Percentiles rank a stretch among this genome's conserved stretches.
These are phyloP conservation scores for Drosophila sordidula DNA, from an alignment of 2,888 invertebrate genomes.

Conservation along the genomic window DNA sequence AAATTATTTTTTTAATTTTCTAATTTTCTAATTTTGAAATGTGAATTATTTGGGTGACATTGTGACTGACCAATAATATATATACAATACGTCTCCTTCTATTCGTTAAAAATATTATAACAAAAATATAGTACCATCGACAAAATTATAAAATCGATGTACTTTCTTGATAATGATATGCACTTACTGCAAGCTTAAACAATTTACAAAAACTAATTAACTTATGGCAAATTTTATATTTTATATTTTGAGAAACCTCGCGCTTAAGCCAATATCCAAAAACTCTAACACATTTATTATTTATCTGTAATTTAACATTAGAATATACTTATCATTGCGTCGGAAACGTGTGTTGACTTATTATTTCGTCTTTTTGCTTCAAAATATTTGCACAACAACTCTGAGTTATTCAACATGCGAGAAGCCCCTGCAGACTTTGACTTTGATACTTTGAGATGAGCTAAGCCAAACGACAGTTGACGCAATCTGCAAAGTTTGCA, in stretches of 20 bases:
- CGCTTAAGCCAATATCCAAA: slow-evolving; percentile 3
- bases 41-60: too few relatives aligned
- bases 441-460: slow-evolving; percentile 7
- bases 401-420: not conserved
- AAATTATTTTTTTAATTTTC: too few relatives aligned
- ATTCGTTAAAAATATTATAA: too few relatives aligned
- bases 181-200: too few relatives aligned
- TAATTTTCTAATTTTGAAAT: too few relatives aligned
- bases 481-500: slow-evolving; percentile 67
- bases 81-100: too few relatives aligned
- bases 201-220: too few relatives aligned
- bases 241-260: not conserved
- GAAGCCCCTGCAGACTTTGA: not conserved
- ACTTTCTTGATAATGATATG: too few relatives aligned
- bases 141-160: too few relatives aligned
- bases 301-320: not conserved
- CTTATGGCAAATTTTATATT: not conserved
- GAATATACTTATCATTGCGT: slow-evolving; percentile 1
- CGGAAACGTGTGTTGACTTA: slow-evolving; percentile 33
- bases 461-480: slow-evolving; percentile 51
- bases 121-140: too few relatives aligned
- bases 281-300: not conserved
- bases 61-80: too few relatives aligned
- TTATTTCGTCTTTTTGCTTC: slow-evolving; percentile 14
- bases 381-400: slow-evolving; percentile 43